Conservation (phyloP, 1,140 invertebrate genomes). For the Hypothenemus hampei region DNA sequence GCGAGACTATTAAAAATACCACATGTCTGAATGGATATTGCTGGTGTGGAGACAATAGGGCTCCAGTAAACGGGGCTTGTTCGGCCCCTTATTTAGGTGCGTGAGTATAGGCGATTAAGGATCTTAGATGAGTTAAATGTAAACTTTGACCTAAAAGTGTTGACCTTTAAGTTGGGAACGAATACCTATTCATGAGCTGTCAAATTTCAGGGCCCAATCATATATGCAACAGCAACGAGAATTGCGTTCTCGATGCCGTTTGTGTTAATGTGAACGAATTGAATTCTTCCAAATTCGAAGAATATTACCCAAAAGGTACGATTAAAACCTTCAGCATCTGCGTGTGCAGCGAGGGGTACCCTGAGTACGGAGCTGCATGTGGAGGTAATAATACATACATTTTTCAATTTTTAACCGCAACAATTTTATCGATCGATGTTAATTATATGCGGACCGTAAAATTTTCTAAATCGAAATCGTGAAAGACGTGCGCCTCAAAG, state of each 20-base stretch:
- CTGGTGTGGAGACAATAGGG: conserved; percentile 41
- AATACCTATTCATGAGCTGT: not conserved
- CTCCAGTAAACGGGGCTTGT: conserved; percentile 39
- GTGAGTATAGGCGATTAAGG: not conserved
- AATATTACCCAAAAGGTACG: no score
- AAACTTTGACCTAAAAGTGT: not conserved
- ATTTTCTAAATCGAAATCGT: no score
- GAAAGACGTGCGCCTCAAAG: conserved; percentile 5
- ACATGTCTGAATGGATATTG: conserved; percentile 39
- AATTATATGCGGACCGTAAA: not conserved
- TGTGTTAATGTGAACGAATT: conserved; percentile 23
- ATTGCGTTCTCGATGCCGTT: conserved; percentile 33
- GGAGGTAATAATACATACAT: conserved; percentile 24
- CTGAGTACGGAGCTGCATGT: conserved; percentile 26
- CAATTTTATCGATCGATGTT: not conserved
- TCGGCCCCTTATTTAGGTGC: conserved; percentile 36
- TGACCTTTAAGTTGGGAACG: not conserved
- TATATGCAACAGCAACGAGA: conserved; percentile 31
- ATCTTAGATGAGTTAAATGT: not conserved
- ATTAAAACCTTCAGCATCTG: conserved; percentile 21
- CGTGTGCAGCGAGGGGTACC: conserved; percentile 28
- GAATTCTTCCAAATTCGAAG: conserved; percentile 7
- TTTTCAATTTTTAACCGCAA: no score
- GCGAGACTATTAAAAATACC: conserved; percentile 37
- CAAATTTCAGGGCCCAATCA: conserved; percentile 32